Evolutionary conservation across 2,113 vertebrate genomes (phyloP).

Genomic region (Eublepharis macularius): DNA sequence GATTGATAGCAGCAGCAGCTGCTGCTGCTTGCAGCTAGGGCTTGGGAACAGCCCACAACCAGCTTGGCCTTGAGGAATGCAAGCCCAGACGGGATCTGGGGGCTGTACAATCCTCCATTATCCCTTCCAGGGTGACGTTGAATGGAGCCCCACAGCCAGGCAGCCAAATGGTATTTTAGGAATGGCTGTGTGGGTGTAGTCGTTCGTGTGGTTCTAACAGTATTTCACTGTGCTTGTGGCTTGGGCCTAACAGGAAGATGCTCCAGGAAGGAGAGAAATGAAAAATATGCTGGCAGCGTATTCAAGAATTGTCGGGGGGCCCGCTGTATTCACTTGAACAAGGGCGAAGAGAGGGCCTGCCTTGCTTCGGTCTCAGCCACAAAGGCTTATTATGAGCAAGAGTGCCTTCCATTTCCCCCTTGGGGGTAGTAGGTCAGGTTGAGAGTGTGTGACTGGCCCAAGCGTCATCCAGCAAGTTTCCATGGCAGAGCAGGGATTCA

Average conservation of each 20-base stretch:
- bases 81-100: too few relatives aligned
- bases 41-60: not conserved
- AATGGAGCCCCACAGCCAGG: not conserved
- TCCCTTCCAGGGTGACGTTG: too few relatives aligned
- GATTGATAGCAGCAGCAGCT: not conserved
- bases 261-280: not conserved
- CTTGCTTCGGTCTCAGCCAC: not conserved
- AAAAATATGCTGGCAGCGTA: not conserved
- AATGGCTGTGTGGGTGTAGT: not conserved
- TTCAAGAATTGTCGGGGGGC: too few relatives aligned
- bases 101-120: not conserved
- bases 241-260: not conserved
- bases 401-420: too few relatives aligned
- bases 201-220: too few relatives aligned
- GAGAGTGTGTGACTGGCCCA: too few relatives aligned
- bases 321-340: too few relatives aligned
- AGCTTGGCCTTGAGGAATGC: not conserved
- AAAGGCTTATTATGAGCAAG: too few relatives aligned
- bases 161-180: not conserved
- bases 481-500: too few relatives aligned
- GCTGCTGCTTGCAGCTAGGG: not conserved
- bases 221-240: not conserved
- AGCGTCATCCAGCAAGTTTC: too few relatives aligned
- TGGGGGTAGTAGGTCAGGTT: too few relatives aligned
- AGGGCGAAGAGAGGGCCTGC: too few relatives aligned